Percentiles rank a stretch among this genome's conserved stretches.
Conservation (phyloP, 1,140 invertebrate genomes). For the Cotesia glomerata region DNA sequence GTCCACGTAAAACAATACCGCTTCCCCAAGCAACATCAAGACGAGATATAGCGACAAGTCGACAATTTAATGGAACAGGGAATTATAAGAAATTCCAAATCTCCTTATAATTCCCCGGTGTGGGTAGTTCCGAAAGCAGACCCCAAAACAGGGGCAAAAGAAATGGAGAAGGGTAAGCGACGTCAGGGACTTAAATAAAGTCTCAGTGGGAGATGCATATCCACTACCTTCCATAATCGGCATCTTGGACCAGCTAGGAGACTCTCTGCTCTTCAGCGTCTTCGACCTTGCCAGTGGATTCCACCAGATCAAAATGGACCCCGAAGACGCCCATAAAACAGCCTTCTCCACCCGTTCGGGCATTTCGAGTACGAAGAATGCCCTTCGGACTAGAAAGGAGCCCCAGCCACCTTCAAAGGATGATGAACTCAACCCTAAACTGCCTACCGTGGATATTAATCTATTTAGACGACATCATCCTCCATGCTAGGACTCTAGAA, state of each 20-base stretch:
- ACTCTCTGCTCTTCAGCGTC: slow-evolving; percentile 4
- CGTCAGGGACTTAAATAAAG: slow-evolving; percentile 3
- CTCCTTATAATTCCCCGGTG: slow-evolving; percentile 1
- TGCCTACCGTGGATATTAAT: slow-evolving; percentile 5
- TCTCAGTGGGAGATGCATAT: slow-evolving; percentile 14
- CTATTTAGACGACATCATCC: slow-evolving; percentile 40
- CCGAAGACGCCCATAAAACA: slow-evolving; percentile 1
- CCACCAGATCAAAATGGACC: slow-evolving; percentile 3
- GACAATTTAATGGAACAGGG: neutral
- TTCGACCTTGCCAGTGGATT: slow-evolving; percentile 17
- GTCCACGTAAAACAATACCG: too few relatives aligned
- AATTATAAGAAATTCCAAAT: neutral
- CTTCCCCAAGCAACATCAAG: too few relatives aligned
- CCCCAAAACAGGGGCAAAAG: neutral
- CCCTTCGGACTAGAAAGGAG: slow-evolving; percentile 18
- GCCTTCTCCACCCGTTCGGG: slow-evolving; percentile 10
- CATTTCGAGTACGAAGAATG: slow-evolving; percentile 14
- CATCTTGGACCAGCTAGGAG: slow-evolving; percentile 11
- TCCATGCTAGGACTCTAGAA: neutral
- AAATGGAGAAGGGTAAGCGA: slow-evolving; percentile 22
- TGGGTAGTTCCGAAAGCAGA: neutral
- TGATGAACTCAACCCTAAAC: slow-evolving; percentile 16
- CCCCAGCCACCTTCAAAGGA: slow-evolving; percentile 9
- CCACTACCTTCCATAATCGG: slow-evolving; percentile 13
- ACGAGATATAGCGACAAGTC: neutral